A percentile compares a stretch with the other conserved stretches of the same genome.
These are phyloP conservation scores for Drosophila colorata DNA, from an alignment of 2,888 invertebrate genomes.

Conservation along the genomic window DNA sequence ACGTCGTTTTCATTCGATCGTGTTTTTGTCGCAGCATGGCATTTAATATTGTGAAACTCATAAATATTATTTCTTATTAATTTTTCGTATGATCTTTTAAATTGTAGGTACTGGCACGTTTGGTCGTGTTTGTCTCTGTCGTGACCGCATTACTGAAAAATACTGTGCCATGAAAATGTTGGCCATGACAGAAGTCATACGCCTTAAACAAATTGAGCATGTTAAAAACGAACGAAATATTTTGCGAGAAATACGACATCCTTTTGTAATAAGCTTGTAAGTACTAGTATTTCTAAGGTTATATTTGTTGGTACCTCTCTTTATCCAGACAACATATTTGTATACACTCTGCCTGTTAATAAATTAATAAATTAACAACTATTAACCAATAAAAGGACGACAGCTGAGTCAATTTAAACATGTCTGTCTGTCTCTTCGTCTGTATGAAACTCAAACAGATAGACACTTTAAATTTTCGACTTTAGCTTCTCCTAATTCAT, in stretches of 20 bases:
- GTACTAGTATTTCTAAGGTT: constrained; percentile 77
- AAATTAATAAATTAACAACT: too few relatives aligned
- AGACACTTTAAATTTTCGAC: too few relatives aligned
- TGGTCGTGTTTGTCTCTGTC: constrained; percentile 96
- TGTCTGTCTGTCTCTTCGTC: too few relatives aligned
- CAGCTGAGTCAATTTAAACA: too few relatives aligned
- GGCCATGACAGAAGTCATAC: constrained; percentile 96
- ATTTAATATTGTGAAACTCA: neutral
- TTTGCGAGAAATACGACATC: constrained; percentile 95
- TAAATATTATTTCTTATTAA: neutral
- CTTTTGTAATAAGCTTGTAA: constrained; percentile 98
- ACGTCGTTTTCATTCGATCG: too few relatives aligned
- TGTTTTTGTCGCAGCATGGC: too few relatives aligned
- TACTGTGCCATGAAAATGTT: constrained; percentile 98
- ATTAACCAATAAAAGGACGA: too few relatives aligned
- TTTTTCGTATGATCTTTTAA: constrained; percentile 33
- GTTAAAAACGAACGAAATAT: constrained; percentile 98
- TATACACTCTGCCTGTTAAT: too few relatives aligned
- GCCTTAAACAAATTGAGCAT: constrained; percentile 98
- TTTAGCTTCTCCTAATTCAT: too few relatives aligned
- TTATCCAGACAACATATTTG: too few relatives aligned
- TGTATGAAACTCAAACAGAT: too few relatives aligned
- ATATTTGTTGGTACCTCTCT: too few relatives aligned
- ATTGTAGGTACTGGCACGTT: constrained; percentile 96
- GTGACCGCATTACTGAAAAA: constrained; percentile 92